Percentiles rank a stretch among this genome's conserved stretches.
These are phyloP conservation scores for Melanotaenia duboulayi DNA, from an alignment of 2,113 vertebrate genomes.

Conservation along the genomic window DNA sequence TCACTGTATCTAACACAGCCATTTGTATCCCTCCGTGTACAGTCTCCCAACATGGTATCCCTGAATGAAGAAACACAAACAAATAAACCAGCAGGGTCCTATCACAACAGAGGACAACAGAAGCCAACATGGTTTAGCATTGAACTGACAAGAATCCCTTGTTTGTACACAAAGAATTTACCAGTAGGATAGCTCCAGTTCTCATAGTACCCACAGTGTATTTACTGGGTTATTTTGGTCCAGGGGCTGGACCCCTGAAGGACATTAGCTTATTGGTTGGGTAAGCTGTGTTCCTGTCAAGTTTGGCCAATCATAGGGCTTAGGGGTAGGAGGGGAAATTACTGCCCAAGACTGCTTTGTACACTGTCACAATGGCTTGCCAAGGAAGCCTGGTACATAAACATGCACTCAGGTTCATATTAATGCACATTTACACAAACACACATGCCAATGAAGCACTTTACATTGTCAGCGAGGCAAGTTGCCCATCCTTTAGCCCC, in stretches of 20 bases:
- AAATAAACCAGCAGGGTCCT: conserved; percentile 49
- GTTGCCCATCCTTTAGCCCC: conserved; percentile 18
- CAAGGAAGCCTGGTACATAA: conserved; percentile 17
- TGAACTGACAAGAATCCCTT: conserved; percentile 71
- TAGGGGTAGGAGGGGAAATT: conserved; percentile 54
- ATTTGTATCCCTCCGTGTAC: conserved; percentile 1
- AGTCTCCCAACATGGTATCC: conserved; percentile 1
- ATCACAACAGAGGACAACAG: conserved; percentile 63
- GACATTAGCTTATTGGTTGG: conserved; percentile 62
- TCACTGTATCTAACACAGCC: background rate
- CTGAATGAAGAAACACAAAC: conserved; percentile 38
- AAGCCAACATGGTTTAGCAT: conserved; percentile 53
- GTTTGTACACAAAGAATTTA: conserved; percentile 78
- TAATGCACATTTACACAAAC: background rate
- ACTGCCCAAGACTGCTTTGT: conserved; percentile 65
- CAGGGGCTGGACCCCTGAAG: conserved; percentile 57
- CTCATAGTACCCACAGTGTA: conserved; percentile 74
- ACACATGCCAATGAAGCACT: conserved; percentile 17
- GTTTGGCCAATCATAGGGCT: conserved; percentile 53
- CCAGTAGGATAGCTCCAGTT: conserved; percentile 62
- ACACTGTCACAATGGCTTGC: conserved; percentile 59
- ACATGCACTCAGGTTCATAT: background rate
- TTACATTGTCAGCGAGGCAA: background rate
- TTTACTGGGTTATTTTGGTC: conserved; percentile 79
- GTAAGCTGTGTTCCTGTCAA: conserved; percentile 45